A percentile compares a stretch with the other conserved stretches of the same genome.
phyloP scores from a whole-genome alignment of 2,888 invertebrate species.

The Phaonia tiefii region DNA sequence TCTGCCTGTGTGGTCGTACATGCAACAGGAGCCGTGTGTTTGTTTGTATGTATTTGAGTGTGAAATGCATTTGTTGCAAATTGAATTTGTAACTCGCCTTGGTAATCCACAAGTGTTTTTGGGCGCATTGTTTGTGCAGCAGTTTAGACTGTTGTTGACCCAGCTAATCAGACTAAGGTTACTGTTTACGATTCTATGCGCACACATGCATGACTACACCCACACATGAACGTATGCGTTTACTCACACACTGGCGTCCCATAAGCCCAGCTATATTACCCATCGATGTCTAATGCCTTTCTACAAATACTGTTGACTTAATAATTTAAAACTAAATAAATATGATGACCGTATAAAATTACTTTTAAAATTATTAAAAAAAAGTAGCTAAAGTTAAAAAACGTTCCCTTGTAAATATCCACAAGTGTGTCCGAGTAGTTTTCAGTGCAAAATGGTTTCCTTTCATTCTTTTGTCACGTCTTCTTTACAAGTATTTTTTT shows the following conservation, averaged over 20 bases:
- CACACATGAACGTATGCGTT: too few species aligned
- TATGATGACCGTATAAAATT: not conserved
- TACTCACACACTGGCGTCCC: not conserved
- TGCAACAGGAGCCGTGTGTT: too few species aligned
- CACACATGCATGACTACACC: too few species aligned
- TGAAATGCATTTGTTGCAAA: conserved; percentile 8
- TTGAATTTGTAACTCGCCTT: conserved; percentile 29
- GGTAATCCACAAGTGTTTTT: conserved; percentile 49
- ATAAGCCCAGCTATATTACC: not conserved
- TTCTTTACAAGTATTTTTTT: conserved; percentile 16
- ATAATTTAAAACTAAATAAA: conserved; percentile 38
- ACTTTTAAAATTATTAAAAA: conserved; percentile 30
- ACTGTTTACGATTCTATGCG: not conserved
- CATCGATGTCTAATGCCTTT: not conserved
- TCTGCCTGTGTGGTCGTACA: too few species aligned
- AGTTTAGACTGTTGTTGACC: conserved; percentile 10
- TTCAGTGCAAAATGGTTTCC: not conserved
- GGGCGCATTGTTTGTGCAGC: conserved; percentile 33
- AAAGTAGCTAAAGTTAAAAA: not conserved
- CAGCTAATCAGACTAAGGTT: conserved; percentile 15
- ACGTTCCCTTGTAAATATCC: not conserved
- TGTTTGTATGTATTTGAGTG: not conserved
- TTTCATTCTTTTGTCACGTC: not conserved
- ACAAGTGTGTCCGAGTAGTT: not conserved
- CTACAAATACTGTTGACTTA: conserved; percentile 24